A percentile compares a stretch with the other conserved stretches of the same genome.
Evolutionary conservation across 2,888 invertebrate genomes (phyloP).

Genomic region (Ommatoiulus sabulosus): DNA sequence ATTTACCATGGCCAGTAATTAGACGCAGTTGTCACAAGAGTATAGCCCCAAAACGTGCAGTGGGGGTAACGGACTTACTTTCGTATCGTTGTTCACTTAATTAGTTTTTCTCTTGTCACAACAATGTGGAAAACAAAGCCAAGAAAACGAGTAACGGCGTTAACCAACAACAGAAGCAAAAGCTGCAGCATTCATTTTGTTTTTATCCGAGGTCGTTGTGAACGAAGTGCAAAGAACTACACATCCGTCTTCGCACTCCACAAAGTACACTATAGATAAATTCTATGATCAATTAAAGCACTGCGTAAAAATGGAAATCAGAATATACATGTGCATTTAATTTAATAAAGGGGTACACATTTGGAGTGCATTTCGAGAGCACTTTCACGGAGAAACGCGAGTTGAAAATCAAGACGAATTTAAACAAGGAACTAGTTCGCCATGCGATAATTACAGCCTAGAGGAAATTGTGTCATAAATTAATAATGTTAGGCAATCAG

Average conservation of each 20-base stretch:
- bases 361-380: too few relatives aligned
- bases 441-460: not conserved
- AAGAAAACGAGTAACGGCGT: not conserved
- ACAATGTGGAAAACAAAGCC: not conserved
- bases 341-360: not conserved
- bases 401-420: not conserved
- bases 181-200: not conserved
- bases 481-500: not conserved
- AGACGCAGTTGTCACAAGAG: not conserved
- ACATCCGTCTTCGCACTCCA: not conserved
- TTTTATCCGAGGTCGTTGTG: conserved; percentile 1
- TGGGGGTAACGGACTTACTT: not conserved
- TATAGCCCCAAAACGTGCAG: not conserved
- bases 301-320: too few relatives aligned
- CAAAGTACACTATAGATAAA: too few relatives aligned
- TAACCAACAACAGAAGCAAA: not conserved
- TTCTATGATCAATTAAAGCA: too few relatives aligned
- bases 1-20: not conserved
- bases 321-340: too few relatives aligned
- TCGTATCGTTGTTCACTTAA: not conserved
- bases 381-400: not conserved
- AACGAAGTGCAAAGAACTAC: not conserved
- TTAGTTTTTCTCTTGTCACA: not conserved
- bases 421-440: conserved; percentile 15
- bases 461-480: not conserved